Conservation (phyloP, 2,888 invertebrate species). For the Chymomyza fuscimana region DNA sequence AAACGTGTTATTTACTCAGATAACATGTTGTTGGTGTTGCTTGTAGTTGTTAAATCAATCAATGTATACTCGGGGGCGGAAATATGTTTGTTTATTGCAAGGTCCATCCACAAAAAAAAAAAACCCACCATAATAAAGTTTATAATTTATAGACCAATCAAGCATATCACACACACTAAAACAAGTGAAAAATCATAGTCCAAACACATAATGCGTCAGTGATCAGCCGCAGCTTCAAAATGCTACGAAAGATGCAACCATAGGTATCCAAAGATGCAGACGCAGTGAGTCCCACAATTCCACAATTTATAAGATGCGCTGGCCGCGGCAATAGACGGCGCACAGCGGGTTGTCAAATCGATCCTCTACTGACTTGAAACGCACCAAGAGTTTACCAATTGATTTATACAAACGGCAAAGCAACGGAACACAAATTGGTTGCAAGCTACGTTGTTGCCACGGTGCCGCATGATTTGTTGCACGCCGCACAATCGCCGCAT, state of each 20-base stretch:
- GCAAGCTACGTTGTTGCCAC: slow-evolving; percentile 39
- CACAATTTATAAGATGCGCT: slow-evolving; percentile 71
- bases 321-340: slow-evolving; percentile 58
- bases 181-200: slow-evolving; percentile 74
- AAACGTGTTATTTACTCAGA: background rate
- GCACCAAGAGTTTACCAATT: slow-evolving; percentile 51
- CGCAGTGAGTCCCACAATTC: slow-evolving; percentile 52
- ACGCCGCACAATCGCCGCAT: slow-evolving; percentile 65
- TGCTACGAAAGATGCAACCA: background rate
- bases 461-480: slow-evolving; percentile 63
- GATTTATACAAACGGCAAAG: slow-evolving; percentile 74
- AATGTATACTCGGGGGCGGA: slow-evolving; percentile 64
- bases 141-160: slow-evolving; percentile 71
- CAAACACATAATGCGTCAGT: slow-evolving; percentile 73
- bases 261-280: background rate
- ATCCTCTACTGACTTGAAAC: slow-evolving; percentile 28
- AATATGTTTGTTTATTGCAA: background rate
- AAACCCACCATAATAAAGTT: slow-evolving; percentile 52
- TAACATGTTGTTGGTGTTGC: slow-evolving; percentile 2
- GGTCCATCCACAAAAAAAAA: background rate
- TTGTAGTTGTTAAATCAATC: slow-evolving; percentile 49
- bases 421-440: slow-evolving; percentile 75
- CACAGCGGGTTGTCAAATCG: slow-evolving; percentile 76
- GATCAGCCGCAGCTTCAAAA: slow-evolving; percentile 20
- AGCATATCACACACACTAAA: slow-evolving; percentile 64